These are phyloP conservation scores for Dolichopus griseipennis DNA, from an alignment of 2,888 invertebrate genomes.

Conservation along the genomic window DNA sequence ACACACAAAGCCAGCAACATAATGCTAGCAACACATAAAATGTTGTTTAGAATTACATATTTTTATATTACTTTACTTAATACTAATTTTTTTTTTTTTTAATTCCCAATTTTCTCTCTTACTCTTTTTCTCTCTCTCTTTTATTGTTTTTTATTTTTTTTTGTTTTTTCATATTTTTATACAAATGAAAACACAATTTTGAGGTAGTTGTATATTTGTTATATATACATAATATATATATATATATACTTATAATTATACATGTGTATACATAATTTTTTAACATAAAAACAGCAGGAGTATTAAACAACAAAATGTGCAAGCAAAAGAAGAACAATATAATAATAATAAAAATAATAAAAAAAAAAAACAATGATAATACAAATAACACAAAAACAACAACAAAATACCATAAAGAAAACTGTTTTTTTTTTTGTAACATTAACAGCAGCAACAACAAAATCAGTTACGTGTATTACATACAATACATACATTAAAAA, in stretches of 20 bases:
- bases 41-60: no score
- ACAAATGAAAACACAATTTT: not conserved
- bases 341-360: constrained; percentile 13
- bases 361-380: constrained; percentile 21
- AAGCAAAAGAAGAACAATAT: not conserved
- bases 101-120: no score
- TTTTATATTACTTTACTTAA: no score
- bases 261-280: constrained; percentile 24
- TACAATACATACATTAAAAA: constrained; percentile 14
- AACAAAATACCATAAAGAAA: constrained; percentile 14
- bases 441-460: constrained; percentile 12
- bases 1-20: not conserved
- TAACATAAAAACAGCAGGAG: constrained; percentile 18
- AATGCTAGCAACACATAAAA: not conserved
- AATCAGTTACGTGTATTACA: constrained; percentile 14
- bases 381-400: constrained; percentile 24
- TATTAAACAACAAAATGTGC: not conserved
- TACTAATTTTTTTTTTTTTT: no score
- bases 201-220: not conserved
- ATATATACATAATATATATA: not conserved
- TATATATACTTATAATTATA: constrained; percentile 13
- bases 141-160: no score
- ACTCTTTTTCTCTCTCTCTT: no score
- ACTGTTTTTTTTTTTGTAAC: not conserved
- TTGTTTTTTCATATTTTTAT: not conserved